These are phyloP conservation scores for Phengaris alcon DNA, from an alignment of 2,888 invertebrate species.

Conservation along the genomic window DNA sequence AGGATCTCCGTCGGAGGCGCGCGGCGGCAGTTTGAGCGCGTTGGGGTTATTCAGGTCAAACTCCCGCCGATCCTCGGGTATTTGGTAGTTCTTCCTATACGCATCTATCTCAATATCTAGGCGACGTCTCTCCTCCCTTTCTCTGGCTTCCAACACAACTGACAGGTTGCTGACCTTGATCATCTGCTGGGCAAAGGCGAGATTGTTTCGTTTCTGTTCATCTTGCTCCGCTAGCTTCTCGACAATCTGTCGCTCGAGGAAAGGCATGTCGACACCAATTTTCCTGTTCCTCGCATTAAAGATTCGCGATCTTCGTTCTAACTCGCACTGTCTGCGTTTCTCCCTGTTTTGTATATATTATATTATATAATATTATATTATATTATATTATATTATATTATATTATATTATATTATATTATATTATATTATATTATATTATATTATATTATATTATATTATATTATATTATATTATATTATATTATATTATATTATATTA, in stretches of 20 bases:
- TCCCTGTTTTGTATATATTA: no score
- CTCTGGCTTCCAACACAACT: slow-evolving; percentile 79
- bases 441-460: no score
- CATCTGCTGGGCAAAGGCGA: slow-evolving; percentile 81
- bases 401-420: no score
- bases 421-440: no score
- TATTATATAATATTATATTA: no score
- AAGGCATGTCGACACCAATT: slow-evolving; percentile 87
- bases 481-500: no score
- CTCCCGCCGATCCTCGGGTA: slow-evolving; percentile 87
- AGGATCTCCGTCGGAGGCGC: slow-evolving; percentile 85
- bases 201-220: slow-evolving; percentile 79
- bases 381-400: no score
- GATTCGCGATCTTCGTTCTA: no score
- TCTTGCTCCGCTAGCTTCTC: slow-evolving; percentile 85
- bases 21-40: slow-evolving; percentile 85
- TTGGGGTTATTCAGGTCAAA: slow-evolving; percentile 94
- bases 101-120: slow-evolving; percentile 85
- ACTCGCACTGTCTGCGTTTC: no score
- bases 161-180: slow-evolving; percentile 83
- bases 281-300: no score
- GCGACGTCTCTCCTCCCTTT: slow-evolving; percentile 80
- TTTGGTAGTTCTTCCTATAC: slow-evolving; percentile 87
- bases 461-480: no score
- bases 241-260: slow-evolving; percentile 87